These are phyloP conservation scores for Tetrax tetrax DNA, from an alignment of 2,113 vertebrate species.

Conservation along the genomic window DNA sequence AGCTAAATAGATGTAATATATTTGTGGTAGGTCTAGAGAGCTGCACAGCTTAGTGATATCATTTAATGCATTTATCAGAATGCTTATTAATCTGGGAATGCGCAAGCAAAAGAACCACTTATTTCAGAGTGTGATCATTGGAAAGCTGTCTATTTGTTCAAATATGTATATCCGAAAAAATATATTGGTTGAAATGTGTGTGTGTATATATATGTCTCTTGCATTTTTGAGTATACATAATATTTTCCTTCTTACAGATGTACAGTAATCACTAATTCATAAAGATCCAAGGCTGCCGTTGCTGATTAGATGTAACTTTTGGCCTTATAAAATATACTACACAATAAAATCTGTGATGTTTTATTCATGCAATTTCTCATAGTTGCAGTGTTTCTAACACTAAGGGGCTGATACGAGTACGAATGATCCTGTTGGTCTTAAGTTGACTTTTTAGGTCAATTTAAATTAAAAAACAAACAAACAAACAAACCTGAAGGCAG, in stretches of 20 bases:
- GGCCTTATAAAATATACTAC: neutral
- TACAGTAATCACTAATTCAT: neutral
- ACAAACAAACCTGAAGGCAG: neutral
- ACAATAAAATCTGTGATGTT: neutral
- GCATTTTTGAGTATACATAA: neutral
- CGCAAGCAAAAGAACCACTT: neutral
- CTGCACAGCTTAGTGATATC: neutral
- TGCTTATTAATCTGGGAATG: neutral
- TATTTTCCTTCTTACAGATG: neutral
- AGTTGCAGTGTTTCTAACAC: neutral
- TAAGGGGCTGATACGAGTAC: neutral
- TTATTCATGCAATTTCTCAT: slow-evolving; percentile 8
- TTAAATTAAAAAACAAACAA: too few species aligned
- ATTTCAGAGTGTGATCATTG: neutral
- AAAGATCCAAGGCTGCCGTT: neutral
- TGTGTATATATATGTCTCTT: neutral
- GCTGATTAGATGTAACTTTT: neutral
- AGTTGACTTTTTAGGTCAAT: neutral
- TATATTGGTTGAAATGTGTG: neutral
- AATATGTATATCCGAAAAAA: neutral
- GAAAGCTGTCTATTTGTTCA: neutral
- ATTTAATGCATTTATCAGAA: neutral
- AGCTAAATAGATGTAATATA: slow-evolving; percentile 2
- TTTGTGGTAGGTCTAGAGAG: slow-evolving; percentile 18
- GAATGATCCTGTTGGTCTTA: neutral